These are phyloP conservation scores for Margaritifera margaritifera DNA, from an alignment of 2,888 invertebrate species.

Conservation along the genomic window DNA sequence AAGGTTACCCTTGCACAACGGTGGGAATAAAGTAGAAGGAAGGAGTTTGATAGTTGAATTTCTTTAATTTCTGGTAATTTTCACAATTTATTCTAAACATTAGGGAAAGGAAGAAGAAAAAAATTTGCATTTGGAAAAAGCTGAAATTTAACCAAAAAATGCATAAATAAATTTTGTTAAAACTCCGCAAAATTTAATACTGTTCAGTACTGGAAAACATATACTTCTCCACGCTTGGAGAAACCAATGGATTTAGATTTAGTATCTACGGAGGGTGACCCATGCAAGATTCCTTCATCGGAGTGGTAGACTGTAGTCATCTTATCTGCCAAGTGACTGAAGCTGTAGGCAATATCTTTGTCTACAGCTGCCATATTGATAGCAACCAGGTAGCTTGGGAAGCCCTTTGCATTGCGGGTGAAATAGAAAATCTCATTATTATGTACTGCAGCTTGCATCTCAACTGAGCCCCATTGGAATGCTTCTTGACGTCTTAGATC, in stretches of 20 bases:
- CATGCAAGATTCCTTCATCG: slow-evolving; percentile 7
- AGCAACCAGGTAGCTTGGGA: slow-evolving; percentile 64
- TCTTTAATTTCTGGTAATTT: too few species aligned
- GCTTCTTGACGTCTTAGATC: slow-evolving; percentile 61
- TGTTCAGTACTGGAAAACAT: slow-evolving; percentile 9
- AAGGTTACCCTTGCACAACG: too few species aligned
- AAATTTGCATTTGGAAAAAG: too few species aligned
- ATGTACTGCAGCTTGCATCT: slow-evolving; percentile 13
- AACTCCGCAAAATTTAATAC: neutral
- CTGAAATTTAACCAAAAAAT: too few species aligned
- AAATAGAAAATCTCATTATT: slow-evolving; percentile 58
- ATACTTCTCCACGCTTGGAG: slow-evolving; percentile 27
- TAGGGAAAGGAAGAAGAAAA: too few species aligned
- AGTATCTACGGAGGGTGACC: slow-evolving; percentile 11
- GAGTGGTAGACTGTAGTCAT: slow-evolving; percentile 54
- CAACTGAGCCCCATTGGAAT: slow-evolving; percentile 64
- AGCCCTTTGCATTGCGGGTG: slow-evolving; percentile 64
- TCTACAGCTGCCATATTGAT: slow-evolving; percentile 60
- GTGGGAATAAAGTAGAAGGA: too few species aligned
- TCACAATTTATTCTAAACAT: too few species aligned
- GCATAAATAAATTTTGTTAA: too few species aligned
- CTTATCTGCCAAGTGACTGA: slow-evolving; percentile 29
- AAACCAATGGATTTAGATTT: slow-evolving; percentile 25
- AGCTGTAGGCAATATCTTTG: slow-evolving; percentile 31
- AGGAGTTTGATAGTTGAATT: too few species aligned